A percentile compares a stretch with the other conserved stretches of the same genome.
Evolutionary conservation across 2,888 invertebrate genomes (phyloP).

Genomic region (Pammene aurita): DNA sequence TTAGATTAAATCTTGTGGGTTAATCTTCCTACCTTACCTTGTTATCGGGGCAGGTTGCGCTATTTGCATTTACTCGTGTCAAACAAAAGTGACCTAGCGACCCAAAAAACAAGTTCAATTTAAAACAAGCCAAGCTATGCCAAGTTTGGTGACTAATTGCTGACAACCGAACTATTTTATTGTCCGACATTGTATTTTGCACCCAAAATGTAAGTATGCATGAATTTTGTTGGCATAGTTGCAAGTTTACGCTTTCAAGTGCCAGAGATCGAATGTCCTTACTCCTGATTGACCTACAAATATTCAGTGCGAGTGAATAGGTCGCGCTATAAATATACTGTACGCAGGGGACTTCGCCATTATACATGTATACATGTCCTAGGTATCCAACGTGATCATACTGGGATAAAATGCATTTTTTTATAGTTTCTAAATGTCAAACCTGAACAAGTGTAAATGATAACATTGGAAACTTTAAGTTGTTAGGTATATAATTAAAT

Average conservation of each 20-base stretch:
- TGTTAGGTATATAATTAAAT: too few relatives aligned
- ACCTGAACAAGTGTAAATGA: too few relatives aligned
- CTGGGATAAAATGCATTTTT: too few relatives aligned
- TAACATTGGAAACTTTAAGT: too few relatives aligned
- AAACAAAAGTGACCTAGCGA: too few relatives aligned
- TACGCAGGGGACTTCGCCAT: slow-evolving; percentile 16
- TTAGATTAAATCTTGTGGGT: background rate
- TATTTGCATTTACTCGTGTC: too few relatives aligned
- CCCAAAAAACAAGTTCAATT: too few relatives aligned
- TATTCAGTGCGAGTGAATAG: slow-evolving; percentile 21
- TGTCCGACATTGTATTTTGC: background rate
- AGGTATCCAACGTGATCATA: too few relatives aligned
- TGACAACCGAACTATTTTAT: background rate
- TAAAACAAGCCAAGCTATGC: background rate
- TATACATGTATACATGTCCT: background rate
- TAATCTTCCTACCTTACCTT: background rate
- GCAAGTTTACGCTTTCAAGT: background rate
- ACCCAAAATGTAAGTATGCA: background rate
- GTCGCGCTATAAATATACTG: slow-evolving; percentile 35
- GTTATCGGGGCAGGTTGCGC: background rate
- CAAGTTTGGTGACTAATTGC: background rate
- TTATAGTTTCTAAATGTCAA: too few relatives aligned
- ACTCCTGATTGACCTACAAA: slow-evolving; percentile 39
- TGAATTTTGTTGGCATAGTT: background rate
- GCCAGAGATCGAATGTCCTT: slow-evolving; percentile 4